Percentiles rank a stretch among this genome's conserved stretches.
phyloP scores from a whole-genome alignment of 23 tunicate genomes.

The Diplosoma virens region DNA sequence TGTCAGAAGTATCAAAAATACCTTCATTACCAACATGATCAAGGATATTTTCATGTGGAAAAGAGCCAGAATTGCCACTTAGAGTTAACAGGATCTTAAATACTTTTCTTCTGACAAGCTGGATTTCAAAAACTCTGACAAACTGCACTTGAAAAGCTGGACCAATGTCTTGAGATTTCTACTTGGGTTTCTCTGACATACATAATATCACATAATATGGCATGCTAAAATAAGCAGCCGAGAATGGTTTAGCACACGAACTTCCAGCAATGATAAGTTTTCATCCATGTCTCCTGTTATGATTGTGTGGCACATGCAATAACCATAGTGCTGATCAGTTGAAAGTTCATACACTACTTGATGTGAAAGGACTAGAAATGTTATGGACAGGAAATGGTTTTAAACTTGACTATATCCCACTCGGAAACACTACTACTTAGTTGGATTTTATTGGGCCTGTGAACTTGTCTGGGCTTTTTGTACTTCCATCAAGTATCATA shows the following conservation, averaged over 20 bases:
- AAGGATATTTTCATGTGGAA: no score
- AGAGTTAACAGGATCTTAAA: no score
- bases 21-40: no score
- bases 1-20: no score
- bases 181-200: not conserved
- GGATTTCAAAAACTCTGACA: no score
- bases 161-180: not conserved
- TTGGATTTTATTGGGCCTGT: not conserved
- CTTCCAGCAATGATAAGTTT: conserved; percentile 5
- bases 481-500: conserved; percentile 3
- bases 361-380: not conserved
- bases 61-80: no score
- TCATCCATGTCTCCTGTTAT: conserved; percentile 1
- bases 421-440: not conserved
- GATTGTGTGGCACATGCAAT: conserved; percentile 13
- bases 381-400: not conserved
- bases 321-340: conserved; percentile 6
- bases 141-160: no score
- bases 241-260: not conserved
- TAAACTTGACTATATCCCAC: not conserved
- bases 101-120: no score
- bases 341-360: not conserved
- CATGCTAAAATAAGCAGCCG: not conserved
- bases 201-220: not conserved
- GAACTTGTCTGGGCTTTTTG: conserved; percentile 15